Conservation (phyloP, 2,888 invertebrate species). For the Hylaea fasciaria region DNA sequence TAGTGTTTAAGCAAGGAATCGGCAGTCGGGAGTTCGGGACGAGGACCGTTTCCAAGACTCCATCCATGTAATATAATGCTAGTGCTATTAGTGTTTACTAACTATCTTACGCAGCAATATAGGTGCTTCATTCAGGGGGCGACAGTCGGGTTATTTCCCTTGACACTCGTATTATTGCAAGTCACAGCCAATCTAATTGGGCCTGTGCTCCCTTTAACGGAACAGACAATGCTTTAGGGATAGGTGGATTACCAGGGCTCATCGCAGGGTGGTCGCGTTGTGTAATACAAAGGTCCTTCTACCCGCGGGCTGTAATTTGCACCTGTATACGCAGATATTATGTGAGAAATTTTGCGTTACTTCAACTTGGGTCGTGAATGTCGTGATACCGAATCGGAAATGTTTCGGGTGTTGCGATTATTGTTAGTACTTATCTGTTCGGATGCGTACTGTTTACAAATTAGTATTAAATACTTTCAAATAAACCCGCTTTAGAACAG, state of each 20-base stretch:
- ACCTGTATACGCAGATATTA: slow-evolving; percentile 78
- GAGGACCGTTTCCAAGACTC: slow-evolving; percentile 20
- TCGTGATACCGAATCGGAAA: slow-evolving; percentile 45
- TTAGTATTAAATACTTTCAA: neutral
- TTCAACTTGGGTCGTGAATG: slow-evolving; percentile 52
- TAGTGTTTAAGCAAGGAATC: slow-evolving; percentile 40
- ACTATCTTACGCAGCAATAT: slow-evolving; percentile 60
- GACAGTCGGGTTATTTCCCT: slow-evolving; percentile 74
- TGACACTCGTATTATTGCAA: slow-evolving; percentile 75
- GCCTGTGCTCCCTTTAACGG: slow-evolving; percentile 54
- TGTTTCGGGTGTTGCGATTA: slow-evolving; percentile 42
- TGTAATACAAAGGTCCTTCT: slow-evolving; percentile 69
- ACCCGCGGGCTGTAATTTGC: slow-evolving; percentile 76
- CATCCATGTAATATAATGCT: slow-evolving; percentile 48
- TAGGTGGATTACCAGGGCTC: slow-evolving; percentile 58
- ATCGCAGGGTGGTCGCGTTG: slow-evolving; percentile 56
- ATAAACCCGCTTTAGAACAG: neutral
- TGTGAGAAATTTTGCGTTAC: slow-evolving; percentile 75
- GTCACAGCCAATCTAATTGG: slow-evolving; percentile 62
- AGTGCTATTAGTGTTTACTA: slow-evolving; percentile 48
- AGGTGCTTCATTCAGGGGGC: slow-evolving; percentile 59
- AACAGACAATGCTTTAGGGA: slow-evolving; percentile 33
- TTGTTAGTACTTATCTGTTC: slow-evolving; percentile 32
- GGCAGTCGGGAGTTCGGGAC: slow-evolving; percentile 25
- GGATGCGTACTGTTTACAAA: slow-evolving; percentile 11